Evolutionary conservation across 2,888 invertebrate genomes (phyloP).

Genomic region (Didymodactylos carnosus): DNA sequence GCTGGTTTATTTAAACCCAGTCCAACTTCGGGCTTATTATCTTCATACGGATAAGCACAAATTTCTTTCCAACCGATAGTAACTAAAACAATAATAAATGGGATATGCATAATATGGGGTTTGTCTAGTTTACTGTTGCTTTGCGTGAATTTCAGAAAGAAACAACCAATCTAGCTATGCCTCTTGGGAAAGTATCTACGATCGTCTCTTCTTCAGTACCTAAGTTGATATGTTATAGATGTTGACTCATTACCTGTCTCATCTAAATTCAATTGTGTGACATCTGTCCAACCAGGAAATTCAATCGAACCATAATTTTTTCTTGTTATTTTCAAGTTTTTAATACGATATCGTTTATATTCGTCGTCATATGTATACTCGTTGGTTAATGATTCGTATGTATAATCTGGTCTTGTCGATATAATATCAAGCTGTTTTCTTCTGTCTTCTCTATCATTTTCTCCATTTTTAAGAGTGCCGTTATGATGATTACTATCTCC

Average conservation of each 20-base stretch:
- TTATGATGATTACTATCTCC: too few species aligned
- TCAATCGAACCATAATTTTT: constrained; percentile 9
- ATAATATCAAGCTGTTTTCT: too few species aligned
- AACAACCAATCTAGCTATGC: background rate
- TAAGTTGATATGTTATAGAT: too few species aligned
- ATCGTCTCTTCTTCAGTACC: background rate
- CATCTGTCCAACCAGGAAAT: constrained; percentile 8
- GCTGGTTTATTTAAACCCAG: constrained; percentile 67
- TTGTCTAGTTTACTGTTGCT: too few species aligned
- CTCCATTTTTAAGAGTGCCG: too few species aligned
- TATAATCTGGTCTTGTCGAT: too few species aligned
- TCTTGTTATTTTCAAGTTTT: constrained; percentile 6
- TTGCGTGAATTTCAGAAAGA: too few species aligned
- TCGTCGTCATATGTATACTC: background rate
- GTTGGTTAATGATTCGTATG: background rate
- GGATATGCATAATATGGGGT: too few species aligned
- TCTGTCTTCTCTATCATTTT: too few species aligned
- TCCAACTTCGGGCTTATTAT: constrained; percentile 68
- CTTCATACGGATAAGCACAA: constrained; percentile 71
- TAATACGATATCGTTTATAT: constrained; percentile 6
- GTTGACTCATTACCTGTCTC: too few species aligned
- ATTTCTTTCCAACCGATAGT: constrained; percentile 82
- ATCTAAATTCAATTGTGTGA: constrained; percentile 4
- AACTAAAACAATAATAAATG: constrained; percentile 42
- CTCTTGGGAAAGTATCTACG: background rate